These are phyloP conservation scores for Psophia crepitans DNA, from an alignment of 2,113 vertebrate species.

Conservation along the genomic window DNA sequence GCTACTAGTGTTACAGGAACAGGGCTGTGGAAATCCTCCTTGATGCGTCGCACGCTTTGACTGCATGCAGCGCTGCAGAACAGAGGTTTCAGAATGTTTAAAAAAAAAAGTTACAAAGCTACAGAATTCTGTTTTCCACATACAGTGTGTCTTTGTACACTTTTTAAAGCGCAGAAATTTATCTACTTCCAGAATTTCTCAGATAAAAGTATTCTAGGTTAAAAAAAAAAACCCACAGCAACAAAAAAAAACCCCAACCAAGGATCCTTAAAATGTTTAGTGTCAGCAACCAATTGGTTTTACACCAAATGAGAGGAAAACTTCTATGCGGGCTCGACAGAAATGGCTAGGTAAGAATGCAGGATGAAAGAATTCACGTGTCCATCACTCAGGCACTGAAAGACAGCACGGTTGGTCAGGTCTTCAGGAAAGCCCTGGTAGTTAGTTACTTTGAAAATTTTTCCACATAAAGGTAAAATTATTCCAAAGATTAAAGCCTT, in stretches of 20 bases:
- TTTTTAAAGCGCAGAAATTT: background rate
- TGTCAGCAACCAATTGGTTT: background rate
- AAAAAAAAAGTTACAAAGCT: background rate
- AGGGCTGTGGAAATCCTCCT: background rate
- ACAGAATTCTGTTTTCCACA: background rate
- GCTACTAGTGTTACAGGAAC: background rate
- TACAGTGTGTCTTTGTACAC: background rate
- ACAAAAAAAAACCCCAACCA: fast-evolving
- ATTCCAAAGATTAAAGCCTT: background rate
- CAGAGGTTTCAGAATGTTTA: background rate
- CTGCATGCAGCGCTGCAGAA: background rate
- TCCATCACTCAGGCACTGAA: background rate
- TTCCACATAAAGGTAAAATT: background rate
- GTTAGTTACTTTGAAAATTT: background rate
- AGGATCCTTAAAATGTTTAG: background rate
- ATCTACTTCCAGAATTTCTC: background rate
- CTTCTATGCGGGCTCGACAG: background rate
- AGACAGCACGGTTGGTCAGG: background rate
- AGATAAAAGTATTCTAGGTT: background rate
- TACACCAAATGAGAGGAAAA: background rate
- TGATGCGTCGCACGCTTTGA: fast-evolving
- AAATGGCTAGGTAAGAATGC: background rate
- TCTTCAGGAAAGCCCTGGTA: background rate
- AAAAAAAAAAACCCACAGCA: background rate
- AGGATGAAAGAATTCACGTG: background rate